Evolutionary conservation across 2,888 invertebrate species (phyloP).

Genomic region (Imbricaverruca yamaguchii): DNA sequence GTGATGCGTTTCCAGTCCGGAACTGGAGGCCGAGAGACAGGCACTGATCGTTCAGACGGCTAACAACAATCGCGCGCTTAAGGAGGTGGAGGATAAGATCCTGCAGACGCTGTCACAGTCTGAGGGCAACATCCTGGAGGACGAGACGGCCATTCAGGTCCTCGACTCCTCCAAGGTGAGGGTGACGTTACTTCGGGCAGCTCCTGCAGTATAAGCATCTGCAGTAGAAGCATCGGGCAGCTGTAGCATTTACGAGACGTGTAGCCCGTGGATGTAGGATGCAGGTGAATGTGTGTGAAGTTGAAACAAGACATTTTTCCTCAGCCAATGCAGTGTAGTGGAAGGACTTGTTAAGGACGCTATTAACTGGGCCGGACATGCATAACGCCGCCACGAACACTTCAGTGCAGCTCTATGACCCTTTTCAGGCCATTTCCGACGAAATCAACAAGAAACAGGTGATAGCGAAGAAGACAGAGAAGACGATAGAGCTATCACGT

Average conservation of each 20-base stretch:
- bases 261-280: too few species aligned
- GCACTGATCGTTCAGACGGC: conserved; percentile 84
- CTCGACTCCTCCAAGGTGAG: conserved; percentile 71
- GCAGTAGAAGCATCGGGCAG: too few species aligned
- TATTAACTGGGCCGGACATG: too few species aligned
- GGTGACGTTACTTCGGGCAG: too few species aligned
- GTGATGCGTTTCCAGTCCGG: conserved; percentile 50
- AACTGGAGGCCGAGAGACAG: conserved; percentile 87
- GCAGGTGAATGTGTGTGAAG: too few species aligned
- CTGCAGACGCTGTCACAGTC: conserved; percentile 79
- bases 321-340: too few species aligned
- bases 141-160: conserved; percentile 87
- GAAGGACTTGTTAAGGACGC: too few species aligned
- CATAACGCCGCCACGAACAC: too few species aligned
- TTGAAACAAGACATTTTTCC: too few species aligned
- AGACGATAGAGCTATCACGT: conserved; percentile 76
- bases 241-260: too few species aligned
- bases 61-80: conserved; percentile 71
- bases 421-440: conserved; percentile 63
- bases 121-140: conserved; percentile 88
- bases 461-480: conserved; percentile 69
- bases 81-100: conserved; percentile 90
- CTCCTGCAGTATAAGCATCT: too few species aligned
- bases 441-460: conserved; percentile 85
- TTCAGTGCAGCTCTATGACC: too few species aligned